Conservation (phyloP, 2,888 invertebrate genomes). For the Linyphia triangularis region DNA sequence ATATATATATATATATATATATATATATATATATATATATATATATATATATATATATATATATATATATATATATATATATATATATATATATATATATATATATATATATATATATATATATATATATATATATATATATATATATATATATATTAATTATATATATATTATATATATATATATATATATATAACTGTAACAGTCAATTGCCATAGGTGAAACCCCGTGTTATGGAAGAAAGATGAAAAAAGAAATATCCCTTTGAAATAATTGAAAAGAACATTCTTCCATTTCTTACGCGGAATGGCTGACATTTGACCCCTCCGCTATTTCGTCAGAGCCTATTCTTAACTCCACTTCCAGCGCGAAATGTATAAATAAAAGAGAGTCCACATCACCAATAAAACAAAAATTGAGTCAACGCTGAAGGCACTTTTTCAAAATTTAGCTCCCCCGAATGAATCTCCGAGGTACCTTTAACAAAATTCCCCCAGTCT, state of each 20-base stretch:
- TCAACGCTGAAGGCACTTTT: constrained; percentile 45
- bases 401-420: constrained; percentile 4
- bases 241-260: constrained; percentile 27
- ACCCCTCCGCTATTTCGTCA: constrained; percentile 40
- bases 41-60: not conserved
- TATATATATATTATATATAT: too few relatives aligned
- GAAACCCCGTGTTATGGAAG: not conserved
- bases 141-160: too few relatives aligned
- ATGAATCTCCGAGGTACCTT: constrained; percentile 69
- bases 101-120: too few relatives aligned
- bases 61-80: constrained; percentile 16
- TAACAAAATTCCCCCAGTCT: constrained; percentile 53
- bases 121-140: too few relatives aligned
- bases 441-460: constrained; percentile 61
- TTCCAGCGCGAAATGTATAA: constrained; percentile 42
- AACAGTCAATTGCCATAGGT: not conserved
- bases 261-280: constrained; percentile 30
- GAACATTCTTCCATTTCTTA: not conserved
- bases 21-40: too few relatives aligned
- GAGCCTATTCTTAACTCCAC: not conserved
- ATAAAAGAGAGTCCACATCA: constrained; percentile 18
- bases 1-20: too few relatives aligned
- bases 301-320: constrained; percentile 32
- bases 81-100: too few relatives aligned
- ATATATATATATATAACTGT: not conserved